Evolutionary conservation across 2,113 vertebrate species (phyloP).

Genomic region (Amphilophus citrinellus): DNA sequence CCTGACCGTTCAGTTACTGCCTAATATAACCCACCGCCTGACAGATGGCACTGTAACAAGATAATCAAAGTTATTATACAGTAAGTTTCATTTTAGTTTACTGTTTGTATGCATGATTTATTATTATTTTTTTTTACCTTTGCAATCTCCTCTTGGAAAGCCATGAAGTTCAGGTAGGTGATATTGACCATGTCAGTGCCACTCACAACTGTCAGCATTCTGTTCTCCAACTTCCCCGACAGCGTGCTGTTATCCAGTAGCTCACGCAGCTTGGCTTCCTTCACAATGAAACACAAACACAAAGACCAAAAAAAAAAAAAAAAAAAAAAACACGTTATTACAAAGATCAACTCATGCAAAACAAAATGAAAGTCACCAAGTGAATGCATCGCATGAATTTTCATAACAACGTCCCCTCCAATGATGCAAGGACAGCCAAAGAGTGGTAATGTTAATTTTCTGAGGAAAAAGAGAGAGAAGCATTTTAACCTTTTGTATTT

Average conservation of each 20-base stretch:
- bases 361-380: neutral
- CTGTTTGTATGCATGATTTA: neutral
- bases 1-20: neutral
- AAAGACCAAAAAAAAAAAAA: neutral
- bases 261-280: slow-evolving; percentile 95
- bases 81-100: neutral
- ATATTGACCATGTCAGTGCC: slow-evolving; percentile 96
- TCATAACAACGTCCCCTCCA: neutral
- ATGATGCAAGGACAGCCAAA: neutral
- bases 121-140: slow-evolving; percentile 84
- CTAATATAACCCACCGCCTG: neutral
- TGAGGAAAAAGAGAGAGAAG: neutral
- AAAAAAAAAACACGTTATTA: neutral
- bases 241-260: slow-evolving; percentile 89
- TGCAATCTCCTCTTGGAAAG: slow-evolving; percentile 94
- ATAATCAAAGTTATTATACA: neutral
- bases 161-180: slow-evolving; percentile 94
- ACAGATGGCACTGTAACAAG: neutral
- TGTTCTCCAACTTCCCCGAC: slow-evolving; percentile 89
- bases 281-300: slow-evolving; percentile 18
- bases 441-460: neutral
- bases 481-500: neutral
- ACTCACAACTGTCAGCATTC: slow-evolving; percentile 94
- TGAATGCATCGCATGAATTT: neutral
- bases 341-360: neutral